Evolutionary conservation across 2,888 invertebrate genomes (phyloP), one percentile per base, ranked within the genome.

Genomic region (Panzeria rudis): DNA sequence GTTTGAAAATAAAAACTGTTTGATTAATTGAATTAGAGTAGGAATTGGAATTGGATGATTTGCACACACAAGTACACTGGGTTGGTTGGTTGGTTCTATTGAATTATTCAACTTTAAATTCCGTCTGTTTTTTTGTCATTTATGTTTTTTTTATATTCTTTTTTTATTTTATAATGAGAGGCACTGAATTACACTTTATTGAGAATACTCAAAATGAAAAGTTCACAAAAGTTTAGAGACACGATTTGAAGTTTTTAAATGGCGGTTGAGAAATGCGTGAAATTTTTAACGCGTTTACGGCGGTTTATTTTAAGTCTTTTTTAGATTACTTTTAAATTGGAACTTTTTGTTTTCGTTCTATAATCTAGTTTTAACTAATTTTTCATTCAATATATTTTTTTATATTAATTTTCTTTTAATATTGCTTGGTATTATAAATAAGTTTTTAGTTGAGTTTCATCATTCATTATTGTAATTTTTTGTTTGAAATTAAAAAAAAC

Each of bases 161-260:
- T 88, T 56, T 35, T 69, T 80, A 23, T 50, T 68, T 77, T 68
- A 76, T 76, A 72, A 81, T 85, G 82, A 85, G 82, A 85, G 85
- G 85, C 85, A 85, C 85, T 85, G 85, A 85, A 79, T 82, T 85
- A 64, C 78, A 76, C 68, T 84, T 85, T 77, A 52, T 83, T 78
- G 72, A 77, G 75, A 82, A 76, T 76, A 79, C 71, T 83, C 56
- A 76, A 83, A 73, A 78, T 71, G 66, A 71, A 86, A 73, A 59
- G 72, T 47, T 62, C 62, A 71, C 69, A 69, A 71, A 68, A 81
- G 64, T 83, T 64, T 72, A 80, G 61, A 80, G 61, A 62, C 59
- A 72, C 76, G 76, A 72, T 71, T 68, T 38, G 25, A 78, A 69
- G n/a, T 59, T 61, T 50, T 77, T 80, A 79, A 75, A 83, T 78